These are phyloP conservation scores for Branchipolynoe longqiensis DNA, from an alignment of 2,888 invertebrate genomes.

Conservation along the genomic window DNA sequence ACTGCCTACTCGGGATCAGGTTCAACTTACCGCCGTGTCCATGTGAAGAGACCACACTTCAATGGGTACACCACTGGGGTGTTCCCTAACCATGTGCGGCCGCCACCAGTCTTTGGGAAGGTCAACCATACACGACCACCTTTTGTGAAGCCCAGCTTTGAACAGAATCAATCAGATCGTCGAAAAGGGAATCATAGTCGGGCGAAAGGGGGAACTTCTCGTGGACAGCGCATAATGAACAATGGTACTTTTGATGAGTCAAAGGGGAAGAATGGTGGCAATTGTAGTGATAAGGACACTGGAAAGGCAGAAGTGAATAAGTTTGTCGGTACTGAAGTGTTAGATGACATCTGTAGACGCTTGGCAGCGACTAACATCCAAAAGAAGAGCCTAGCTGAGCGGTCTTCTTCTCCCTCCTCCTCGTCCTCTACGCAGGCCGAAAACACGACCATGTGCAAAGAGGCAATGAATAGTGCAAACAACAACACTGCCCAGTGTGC, in stretches of 20 bases:
- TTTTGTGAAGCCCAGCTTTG: slow-evolving; percentile 1
- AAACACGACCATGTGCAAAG: not conserved
- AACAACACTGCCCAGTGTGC: not conserved
- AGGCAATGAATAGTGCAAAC: not conserved
- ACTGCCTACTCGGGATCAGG: not conserved
- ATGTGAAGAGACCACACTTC: slow-evolving; percentile 21
- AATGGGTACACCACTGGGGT: slow-evolving; percentile 20
- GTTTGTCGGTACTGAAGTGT: slow-evolving; percentile 29
- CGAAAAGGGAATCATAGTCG: not conserved
- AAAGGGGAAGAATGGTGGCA: not conserved
- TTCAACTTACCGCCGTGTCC: not conserved
- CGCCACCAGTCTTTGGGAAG: not conserved
- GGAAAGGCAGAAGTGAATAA: slow-evolving; percentile 3
- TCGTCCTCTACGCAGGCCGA: not conserved
- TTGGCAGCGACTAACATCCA: slow-evolving; percentile 16
- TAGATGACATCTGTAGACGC: slow-evolving; percentile 50
- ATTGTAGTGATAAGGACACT: not conserved
- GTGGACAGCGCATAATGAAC: not conserved
- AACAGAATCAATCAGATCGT: no score
- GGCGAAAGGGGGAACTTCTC: not conserved
- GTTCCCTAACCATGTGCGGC: slow-evolving; percentile 39
- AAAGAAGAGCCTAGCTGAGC: not conserved
- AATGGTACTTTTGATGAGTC: not conserved
- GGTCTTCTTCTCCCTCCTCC: no score
- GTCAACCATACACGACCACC: not conserved